Base-by-base conservation (phyloP, 2,888 invertebrate genomes). In the Sinotaia quadrata region DNA sequence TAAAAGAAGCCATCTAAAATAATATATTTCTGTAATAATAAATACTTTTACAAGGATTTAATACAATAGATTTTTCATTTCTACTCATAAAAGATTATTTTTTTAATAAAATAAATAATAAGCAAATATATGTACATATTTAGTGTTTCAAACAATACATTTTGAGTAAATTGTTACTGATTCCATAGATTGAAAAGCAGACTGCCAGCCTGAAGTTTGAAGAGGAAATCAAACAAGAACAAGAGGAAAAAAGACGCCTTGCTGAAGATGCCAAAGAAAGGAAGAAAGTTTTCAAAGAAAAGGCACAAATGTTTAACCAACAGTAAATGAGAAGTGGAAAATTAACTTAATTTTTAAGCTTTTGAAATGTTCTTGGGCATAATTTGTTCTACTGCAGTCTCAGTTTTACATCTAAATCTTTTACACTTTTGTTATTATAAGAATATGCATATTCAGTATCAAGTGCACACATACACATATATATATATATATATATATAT, bases 141-240 rank as follows among this genome's bases (percentile, higher is more conserved):
- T 24, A 47, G 7, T 47, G 21, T 3, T 8, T 15, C 27, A 1
- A 29, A 10, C 54, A 54, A 29, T 51, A 8, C 51, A 8, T 12
- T 21, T 51, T 51, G 15, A 15, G 10, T 51, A 21, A 8, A n/a
- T 51, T 51, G 51, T 21, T 15, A 18, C 51, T 18, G 24, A 4
- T n/a, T 65, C 89, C 89, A 37, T 87, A 93, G 93, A 97, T 97
- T 81, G 94, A 94, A 84, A 94, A 95, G 84, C 91, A 95, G 74
- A 89, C 93, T 12, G 93, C 93, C 82, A 91, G 92, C 68, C 95
- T 93, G 85, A 95, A 95, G 89, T 97, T 97, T 89, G 96, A 96
- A 85, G 93, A 94, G 77, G 97, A 97, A 89, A 96, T 97, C 75
- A 92, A 94, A 71, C 92, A 94, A 88, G 97, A 97, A 86, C 96